Evolutionary conservation across 2,888 invertebrate species (phyloP).

Genomic region (Nasonia oneida): DNA sequence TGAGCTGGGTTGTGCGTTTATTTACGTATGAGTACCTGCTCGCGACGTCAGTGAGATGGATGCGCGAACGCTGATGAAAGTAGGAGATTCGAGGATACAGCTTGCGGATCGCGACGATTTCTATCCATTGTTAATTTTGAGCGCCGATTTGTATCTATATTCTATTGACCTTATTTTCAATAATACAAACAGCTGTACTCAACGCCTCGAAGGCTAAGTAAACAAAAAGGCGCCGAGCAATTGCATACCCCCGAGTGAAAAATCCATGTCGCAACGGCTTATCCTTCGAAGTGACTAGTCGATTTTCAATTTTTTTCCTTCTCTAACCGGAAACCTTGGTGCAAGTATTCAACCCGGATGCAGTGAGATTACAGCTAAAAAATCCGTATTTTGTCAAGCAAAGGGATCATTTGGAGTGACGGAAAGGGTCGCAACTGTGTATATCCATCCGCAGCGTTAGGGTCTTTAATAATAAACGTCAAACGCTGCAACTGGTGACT

Average conservation of each 20-base stretch:
- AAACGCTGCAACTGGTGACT: slow-evolving; percentile 32
- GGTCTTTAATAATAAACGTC: slow-evolving; percentile 14
- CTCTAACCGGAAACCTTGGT: background rate
- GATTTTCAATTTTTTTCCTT: background rate
- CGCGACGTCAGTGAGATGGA: background rate
- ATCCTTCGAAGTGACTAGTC: slow-evolving; percentile 8
- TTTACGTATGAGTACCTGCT: background rate
- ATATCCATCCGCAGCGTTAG: background rate
- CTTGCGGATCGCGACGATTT: background rate
- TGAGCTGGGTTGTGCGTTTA: background rate
- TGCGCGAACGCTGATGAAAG: slow-evolving; percentile 7
- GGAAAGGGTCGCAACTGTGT: no score
- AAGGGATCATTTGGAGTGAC: no score
- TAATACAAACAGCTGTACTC: background rate
- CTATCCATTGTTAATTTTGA: background rate
- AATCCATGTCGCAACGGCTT: background rate
- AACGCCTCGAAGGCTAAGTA: background rate
- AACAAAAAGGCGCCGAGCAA: background rate
- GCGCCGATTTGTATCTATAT: background rate
- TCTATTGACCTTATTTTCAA: background rate
- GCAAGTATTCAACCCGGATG: background rate
- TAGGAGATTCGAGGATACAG: background rate
- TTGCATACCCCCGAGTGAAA: background rate
- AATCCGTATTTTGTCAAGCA: background rate
- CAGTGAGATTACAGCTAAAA: background rate